Percentiles rank a stretch among this genome's conserved stretches.
These are phyloP conservation scores for Anoplolepis gracilipes DNA, from an alignment of 1,140 invertebrate genomes.

Conservation along the genomic window DNA sequence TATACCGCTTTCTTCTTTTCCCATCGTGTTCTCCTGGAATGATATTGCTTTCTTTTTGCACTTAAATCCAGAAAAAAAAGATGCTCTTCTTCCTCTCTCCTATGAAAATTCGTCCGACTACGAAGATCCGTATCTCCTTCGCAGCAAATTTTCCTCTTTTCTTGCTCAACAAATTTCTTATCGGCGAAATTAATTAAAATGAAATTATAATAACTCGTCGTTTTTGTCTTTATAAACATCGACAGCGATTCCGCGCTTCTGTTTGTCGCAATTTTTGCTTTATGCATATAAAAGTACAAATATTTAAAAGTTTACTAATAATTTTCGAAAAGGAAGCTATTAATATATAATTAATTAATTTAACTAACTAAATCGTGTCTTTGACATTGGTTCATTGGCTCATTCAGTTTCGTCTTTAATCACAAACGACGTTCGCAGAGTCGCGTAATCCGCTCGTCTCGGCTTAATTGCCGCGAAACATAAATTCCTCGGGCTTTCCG, in stretches of 20 bases:
- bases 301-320: neutral
- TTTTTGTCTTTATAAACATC: neutral
- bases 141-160: neutral
- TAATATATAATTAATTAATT: slow-evolving; percentile 8
- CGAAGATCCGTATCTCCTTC: neutral
- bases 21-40: neutral
- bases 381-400: neutral
- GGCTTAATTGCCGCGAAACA: slow-evolving; percentile 78
- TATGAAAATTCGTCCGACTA: slow-evolving; percentile 18
- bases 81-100: neutral
- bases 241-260: neutral
- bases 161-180: neutral
- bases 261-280: neutral
- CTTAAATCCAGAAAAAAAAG: slow-evolving; percentile 24
- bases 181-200: neutral
- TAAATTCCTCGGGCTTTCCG: slow-evolving; percentile 78
- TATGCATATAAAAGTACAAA: neutral
- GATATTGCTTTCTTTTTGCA: slow-evolving; percentile 12
- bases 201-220: neutral
- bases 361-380: neutral
- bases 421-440: neutral
- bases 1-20: neutral
- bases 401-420: slow-evolving; percentile 36
- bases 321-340: neutral
- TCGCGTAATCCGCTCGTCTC: slow-evolving; percentile 67